These are phyloP conservation scores for Mythimna albipuncta DNA, from an alignment of 2,888 invertebrate genomes.

Conservation along the genomic window DNA sequence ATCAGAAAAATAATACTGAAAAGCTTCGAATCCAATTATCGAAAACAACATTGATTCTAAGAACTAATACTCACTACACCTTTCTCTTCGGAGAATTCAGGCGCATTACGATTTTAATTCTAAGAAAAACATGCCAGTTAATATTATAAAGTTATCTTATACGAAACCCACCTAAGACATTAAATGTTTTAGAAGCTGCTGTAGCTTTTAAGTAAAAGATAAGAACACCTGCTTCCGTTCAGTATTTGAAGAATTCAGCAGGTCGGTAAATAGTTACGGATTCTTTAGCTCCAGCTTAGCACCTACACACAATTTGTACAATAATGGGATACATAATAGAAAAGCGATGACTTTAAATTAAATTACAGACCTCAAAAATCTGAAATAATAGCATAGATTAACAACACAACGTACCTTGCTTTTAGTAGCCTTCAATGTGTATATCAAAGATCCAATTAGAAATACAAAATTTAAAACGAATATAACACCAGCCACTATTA, in stretches of 20 bases:
- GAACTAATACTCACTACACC: neutral
- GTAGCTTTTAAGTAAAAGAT: neutral
- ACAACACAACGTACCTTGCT: constrained; percentile 63
- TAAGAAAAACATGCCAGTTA: neutral
- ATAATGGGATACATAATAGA: neutral
- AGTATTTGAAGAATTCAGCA: neutral
- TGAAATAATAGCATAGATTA: constrained; percentile 1
- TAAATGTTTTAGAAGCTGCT: neutral
- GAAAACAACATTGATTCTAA: neutral
- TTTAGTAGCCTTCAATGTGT: constrained; percentile 62
- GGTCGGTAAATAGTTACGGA: neutral
- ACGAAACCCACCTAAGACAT: neutral
- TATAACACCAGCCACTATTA: constrained; percentile 66
- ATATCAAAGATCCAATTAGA: constrained; percentile 68
- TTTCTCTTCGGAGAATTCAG: neutral
- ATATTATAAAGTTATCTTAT: neutral
- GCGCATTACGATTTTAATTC: neutral
- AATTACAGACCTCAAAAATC: neutral
- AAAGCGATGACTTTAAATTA: neutral
- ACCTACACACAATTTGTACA: neutral
- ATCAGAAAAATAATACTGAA: too few species aligned
- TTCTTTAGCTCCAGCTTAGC: neutral
- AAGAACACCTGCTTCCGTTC: neutral
- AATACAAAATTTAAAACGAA: constrained; percentile 71
- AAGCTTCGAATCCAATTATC: too few species aligned